These are phyloP conservation scores for Mastacembelus armatus DNA, from an alignment of 2,797 vertebrate species.

Conservation along the genomic window DNA sequence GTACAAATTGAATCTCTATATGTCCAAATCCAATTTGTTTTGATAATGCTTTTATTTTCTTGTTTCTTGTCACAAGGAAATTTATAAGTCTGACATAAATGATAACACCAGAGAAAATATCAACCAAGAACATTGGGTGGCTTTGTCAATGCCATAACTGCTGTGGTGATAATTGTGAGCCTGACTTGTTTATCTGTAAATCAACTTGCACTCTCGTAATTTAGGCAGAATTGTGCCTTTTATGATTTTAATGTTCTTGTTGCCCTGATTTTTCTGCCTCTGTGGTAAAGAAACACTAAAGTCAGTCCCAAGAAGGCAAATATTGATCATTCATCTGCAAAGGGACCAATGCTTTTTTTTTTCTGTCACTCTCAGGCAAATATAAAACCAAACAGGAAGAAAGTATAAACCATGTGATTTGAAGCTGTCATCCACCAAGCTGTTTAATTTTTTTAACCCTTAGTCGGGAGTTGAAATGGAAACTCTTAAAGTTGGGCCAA, in stretches of 20 bases:
- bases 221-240: constrained; percentile 12
- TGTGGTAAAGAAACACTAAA: constrained; percentile 27
- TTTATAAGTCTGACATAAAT: constrained; percentile 39
- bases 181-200: constrained; percentile 47
- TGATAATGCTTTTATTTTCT: constrained; percentile 32
- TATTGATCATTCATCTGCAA: constrained; percentile 33
- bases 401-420: constrained; percentile 43
- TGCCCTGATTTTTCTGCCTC: constrained; percentile 33
- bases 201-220: constrained; percentile 34
- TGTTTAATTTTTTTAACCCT: constrained; percentile 60
- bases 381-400: constrained; percentile 40
- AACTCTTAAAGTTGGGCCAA: constrained; percentile 52
- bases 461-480: constrained; percentile 42
- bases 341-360: constrained; percentile 33
- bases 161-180: constrained; percentile 26
- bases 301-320: constrained; percentile 35
- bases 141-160: constrained; percentile 40
- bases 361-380: not conserved
- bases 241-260: constrained; percentile 16
- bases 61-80: constrained; percentile 32
- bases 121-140: constrained; percentile 5
- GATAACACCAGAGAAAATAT: constrained; percentile 24
- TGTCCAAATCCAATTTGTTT: constrained; percentile 57
- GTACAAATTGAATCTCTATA: constrained; percentile 51
- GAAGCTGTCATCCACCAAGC: constrained; percentile 35